A percentile compares a stretch with the other conserved stretches of the same genome.
phyloP scores from a whole-genome alignment of 2,113 vertebrate genomes.

The Bubo blakistoni region DNA sequence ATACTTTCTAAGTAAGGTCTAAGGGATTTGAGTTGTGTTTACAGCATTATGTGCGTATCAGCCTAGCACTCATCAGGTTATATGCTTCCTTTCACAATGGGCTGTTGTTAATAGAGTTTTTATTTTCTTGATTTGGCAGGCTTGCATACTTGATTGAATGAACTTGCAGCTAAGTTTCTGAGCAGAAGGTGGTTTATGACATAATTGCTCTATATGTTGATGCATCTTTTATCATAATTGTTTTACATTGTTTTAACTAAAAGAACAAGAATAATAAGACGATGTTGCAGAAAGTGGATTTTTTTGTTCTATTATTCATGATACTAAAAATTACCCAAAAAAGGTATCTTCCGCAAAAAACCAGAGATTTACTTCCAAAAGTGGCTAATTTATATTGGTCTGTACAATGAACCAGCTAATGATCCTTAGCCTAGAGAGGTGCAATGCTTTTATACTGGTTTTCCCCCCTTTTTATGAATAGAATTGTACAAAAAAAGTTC shows the following conservation, averaged over 20 bases:
- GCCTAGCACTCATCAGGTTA: neutral
- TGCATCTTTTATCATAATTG: conserved; percentile 76
- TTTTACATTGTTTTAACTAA: conserved; percentile 77
- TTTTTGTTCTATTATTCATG: conserved; percentile 72
- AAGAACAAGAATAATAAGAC: conserved; percentile 74
- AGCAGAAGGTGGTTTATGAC: conserved; percentile 67
- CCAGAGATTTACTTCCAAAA: conserved; percentile 64
- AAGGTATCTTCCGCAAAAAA: conserved; percentile 52
- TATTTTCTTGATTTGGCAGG: conserved; percentile 64
- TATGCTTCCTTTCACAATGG: neutral
- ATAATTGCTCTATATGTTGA: conserved; percentile 75
- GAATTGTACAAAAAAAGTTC: conserved; percentile 72
- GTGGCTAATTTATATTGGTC: conserved; percentile 71
- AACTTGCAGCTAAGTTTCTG: conserved; percentile 75
- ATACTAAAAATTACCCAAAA: conserved; percentile 72
- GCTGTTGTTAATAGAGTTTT: conserved; percentile 51
- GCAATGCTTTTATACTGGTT: conserved; percentile 64
- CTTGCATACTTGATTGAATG: conserved; percentile 57
- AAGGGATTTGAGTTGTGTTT: neutral
- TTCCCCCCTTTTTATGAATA: conserved; percentile 67
- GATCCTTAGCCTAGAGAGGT: conserved; percentile 58
- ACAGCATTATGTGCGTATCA: neutral
- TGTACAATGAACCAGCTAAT: conserved; percentile 70
- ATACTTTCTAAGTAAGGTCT: neutral
- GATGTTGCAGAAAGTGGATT: conserved; percentile 60